Evolutionary conservation across 2,888 invertebrate species (phyloP).

Genomic region (Thereva unica): DNA sequence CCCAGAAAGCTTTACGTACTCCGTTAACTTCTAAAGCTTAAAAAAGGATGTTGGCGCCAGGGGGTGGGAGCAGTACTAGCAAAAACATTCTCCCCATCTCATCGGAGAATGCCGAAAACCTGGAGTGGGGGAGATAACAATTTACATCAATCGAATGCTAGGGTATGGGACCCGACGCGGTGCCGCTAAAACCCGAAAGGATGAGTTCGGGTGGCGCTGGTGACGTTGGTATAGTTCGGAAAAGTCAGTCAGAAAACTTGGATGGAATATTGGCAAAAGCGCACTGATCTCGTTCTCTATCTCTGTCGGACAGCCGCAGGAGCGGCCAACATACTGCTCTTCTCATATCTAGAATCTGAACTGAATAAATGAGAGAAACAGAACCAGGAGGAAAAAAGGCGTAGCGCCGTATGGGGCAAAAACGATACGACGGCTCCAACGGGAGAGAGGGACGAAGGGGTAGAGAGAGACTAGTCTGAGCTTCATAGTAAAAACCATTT

Average conservation of each 20-base stretch:
- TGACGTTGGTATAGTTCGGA: no score
- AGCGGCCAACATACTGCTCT: not conserved
- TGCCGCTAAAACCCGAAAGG: conserved; percentile 18
- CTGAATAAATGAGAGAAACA: conserved; percentile 28
- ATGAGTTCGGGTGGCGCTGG: conserved; percentile 19
- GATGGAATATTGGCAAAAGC: conserved; percentile 27
- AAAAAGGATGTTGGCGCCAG: not conserved
- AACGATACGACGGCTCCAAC: conserved; percentile 12
- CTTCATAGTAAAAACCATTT: conserved; percentile 7
- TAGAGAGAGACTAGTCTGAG: conserved; percentile 3
- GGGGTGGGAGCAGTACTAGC: no score
- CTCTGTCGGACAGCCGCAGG: conserved; percentile 13
- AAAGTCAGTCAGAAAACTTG: conserved; percentile 1
- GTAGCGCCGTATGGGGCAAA: conserved; percentile 17
- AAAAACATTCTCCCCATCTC: conserved; percentile 9
- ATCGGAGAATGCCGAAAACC: conserved; percentile 5
- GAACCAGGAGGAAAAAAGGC: conserved; percentile 27
- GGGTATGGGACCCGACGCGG: conserved; percentile 19
- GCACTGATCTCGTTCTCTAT: conserved; percentile 24
- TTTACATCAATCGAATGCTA: not conserved
- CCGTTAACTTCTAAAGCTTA: conserved; percentile 24
- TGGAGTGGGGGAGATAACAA: not conserved
- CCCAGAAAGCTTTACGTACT: conserved; percentile 21
- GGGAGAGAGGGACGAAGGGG: not conserved
- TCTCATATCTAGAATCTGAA: conserved; percentile 2